phyloP scores from a whole-genome alignment of 1,140 invertebrate species.

The Anastatus disparis region DNA sequence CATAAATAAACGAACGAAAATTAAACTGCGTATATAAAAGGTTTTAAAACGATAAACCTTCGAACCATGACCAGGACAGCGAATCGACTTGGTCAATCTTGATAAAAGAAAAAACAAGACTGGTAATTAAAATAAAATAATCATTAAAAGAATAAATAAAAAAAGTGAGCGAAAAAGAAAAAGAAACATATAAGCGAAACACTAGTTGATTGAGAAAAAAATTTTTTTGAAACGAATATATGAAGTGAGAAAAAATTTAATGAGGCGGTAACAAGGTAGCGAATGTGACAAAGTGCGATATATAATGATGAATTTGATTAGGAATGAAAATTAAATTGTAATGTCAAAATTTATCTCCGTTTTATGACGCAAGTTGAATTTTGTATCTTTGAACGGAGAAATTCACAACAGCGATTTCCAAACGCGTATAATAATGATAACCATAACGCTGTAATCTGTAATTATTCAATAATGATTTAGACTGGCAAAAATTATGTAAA shows the following conservation, averaged over 20 bases:
- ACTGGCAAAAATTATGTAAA: constrained; percentile 30
- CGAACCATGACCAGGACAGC: not conserved
- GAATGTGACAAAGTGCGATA: not conserved
- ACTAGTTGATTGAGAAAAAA: constrained; percentile 1
- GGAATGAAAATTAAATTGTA: not conserved
- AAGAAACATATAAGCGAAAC: not conserved
- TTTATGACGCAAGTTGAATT: constrained; percentile 28
- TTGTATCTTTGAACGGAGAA: constrained; percentile 28
- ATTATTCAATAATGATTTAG: not conserved
- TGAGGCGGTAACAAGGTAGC: not conserved
- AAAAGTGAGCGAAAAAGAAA: not conserved
- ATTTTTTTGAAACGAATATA: not conserved
- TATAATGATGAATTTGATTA: constrained; percentile 15
- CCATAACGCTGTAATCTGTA: constrained; percentile 30
- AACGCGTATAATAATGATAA: constrained; percentile 28
- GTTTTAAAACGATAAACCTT: not conserved
- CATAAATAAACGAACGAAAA: not conserved
- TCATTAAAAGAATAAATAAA: constrained; percentile 10
- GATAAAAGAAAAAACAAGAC: constrained; percentile 32
- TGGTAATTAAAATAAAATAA: constrained; percentile 38
- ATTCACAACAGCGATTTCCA: constrained; percentile 5
- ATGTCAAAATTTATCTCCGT: constrained; percentile 21
- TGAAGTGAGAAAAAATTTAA: not conserved
- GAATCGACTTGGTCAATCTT: not conserved
- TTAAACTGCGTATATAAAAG: not conserved